Conservation (phyloP, 2,888 invertebrate genomes). For the Dryomyza anilis region DNA sequence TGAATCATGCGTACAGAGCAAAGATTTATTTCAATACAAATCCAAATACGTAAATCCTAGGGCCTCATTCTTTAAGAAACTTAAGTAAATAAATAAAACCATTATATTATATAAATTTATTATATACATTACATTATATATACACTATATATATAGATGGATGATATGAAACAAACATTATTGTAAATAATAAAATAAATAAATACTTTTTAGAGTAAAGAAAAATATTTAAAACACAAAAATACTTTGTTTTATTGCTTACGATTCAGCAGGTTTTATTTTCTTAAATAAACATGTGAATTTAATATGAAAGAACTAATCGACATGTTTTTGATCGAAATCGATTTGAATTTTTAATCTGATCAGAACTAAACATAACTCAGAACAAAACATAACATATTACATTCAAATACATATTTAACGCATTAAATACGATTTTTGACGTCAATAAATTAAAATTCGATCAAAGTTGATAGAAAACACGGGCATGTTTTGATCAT, state of each 20-base stretch:
- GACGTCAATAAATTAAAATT: too few relatives aligned
- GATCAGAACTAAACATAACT: too few relatives aligned
- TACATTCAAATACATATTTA: too few relatives aligned
- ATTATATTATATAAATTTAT: constrained; percentile 29
- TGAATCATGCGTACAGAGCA: constrained; percentile 5
- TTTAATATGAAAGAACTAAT: background rate
- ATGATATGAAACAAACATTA: constrained; percentile 46
- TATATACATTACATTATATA: constrained; percentile 37
- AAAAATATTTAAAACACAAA: constrained; percentile 30
- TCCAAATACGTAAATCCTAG: constrained; percentile 61
- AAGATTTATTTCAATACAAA: constrained; percentile 35
- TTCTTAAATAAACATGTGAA: background rate
- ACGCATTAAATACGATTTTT: too few relatives aligned
- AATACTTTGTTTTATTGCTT: background rate
- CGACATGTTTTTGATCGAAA: background rate
- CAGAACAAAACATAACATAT: too few relatives aligned
- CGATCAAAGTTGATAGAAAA: too few relatives aligned
- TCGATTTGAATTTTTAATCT: background rate
- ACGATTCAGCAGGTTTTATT: background rate
- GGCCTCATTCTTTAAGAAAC: constrained; percentile 61
- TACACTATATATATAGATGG: constrained; percentile 38
- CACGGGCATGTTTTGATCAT: too few relatives aligned
- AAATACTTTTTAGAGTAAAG: constrained; percentile 59
- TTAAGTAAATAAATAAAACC: constrained; percentile 15
- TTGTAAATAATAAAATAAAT: constrained; percentile 52